Evolutionary conservation across 1,140 invertebrate species (phyloP).

Genomic region (Holcopasites calliopsidis): DNA sequence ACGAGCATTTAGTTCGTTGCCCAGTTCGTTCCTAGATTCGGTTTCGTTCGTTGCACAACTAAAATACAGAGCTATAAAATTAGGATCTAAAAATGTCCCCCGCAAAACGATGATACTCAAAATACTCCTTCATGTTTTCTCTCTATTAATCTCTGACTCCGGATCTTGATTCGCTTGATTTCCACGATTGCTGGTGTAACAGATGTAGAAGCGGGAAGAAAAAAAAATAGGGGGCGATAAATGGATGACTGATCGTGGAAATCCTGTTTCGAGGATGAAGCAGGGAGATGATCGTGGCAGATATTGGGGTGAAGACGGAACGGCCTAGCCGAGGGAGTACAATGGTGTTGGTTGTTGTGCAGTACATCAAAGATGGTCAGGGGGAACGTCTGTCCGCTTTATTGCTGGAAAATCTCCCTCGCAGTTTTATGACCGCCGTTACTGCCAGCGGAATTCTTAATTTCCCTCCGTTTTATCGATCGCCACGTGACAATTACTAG

Average conservation of each 20-base stretch:
- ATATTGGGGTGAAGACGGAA: background rate
- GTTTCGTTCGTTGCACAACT: no score
- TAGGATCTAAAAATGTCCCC: no score
- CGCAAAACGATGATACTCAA: no score
- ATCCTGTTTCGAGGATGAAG: constrained; percentile 1
- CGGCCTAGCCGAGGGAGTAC: no score
- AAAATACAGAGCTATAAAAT: no score
- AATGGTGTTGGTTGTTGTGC: background rate
- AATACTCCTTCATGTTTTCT: no score
- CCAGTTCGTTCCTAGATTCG: no score
- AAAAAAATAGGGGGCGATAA: background rate
- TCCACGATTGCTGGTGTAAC: background rate
- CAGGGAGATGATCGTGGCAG: background rate
- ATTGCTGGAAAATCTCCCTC: background rate
- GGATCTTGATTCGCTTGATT: background rate
- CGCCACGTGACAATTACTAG: no score
- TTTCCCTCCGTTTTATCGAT: background rate
- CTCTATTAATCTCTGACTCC: background rate
- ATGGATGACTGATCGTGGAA: background rate
- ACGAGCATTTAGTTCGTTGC: no score
- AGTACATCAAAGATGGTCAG: constrained; percentile 14
- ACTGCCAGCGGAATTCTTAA: background rate
- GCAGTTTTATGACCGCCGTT: no score
- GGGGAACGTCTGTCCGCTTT: background rate
- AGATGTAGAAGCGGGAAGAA: background rate